These are phyloP conservation scores for Oryctes rhinoceros DNA, from an alignment of 1,140 invertebrate species.

Conservation along the genomic window DNA sequence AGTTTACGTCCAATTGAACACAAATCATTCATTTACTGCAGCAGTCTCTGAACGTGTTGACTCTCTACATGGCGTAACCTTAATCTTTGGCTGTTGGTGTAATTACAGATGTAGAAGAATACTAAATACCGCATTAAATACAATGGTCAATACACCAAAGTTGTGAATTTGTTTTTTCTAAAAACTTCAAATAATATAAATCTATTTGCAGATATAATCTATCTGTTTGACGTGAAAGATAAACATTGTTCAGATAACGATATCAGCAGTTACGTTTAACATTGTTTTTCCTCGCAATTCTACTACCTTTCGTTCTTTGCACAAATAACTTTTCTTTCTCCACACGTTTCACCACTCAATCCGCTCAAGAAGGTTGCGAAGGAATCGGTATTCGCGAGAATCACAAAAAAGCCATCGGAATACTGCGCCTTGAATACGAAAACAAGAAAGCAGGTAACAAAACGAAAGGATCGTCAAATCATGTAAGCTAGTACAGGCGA, in stretches of 20 bases:
- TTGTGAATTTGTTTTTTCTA: no score
- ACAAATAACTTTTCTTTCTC: background rate
- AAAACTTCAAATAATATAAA: no score
- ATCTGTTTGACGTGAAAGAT: background rate
- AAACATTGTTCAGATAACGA: background rate
- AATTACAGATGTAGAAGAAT: no score
- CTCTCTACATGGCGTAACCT: no score
- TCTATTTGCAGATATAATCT: no score
- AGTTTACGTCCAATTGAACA: no score
- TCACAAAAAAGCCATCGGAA: background rate
- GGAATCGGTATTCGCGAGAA: conserved; percentile 10
- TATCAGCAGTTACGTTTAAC: background rate
- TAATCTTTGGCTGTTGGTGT: no score
- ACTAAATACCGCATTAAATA: no score
- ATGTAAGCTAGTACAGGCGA: background rate
- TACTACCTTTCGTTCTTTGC: background rate
- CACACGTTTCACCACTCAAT: background rate
- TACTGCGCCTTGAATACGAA: background rate
- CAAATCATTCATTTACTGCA: no score
- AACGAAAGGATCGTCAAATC: conserved; percentile 14
- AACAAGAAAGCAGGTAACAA: conserved; percentile 11
- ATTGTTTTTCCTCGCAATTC: background rate
- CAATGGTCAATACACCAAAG: no score
- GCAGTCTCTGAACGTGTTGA: no score
- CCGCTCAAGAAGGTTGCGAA: background rate